Evolutionary conservation across 2,113 vertebrate species (phyloP), one percentile per base, ranked within the genome.

Genomic region (Monarcha castaneiventris): DNA sequence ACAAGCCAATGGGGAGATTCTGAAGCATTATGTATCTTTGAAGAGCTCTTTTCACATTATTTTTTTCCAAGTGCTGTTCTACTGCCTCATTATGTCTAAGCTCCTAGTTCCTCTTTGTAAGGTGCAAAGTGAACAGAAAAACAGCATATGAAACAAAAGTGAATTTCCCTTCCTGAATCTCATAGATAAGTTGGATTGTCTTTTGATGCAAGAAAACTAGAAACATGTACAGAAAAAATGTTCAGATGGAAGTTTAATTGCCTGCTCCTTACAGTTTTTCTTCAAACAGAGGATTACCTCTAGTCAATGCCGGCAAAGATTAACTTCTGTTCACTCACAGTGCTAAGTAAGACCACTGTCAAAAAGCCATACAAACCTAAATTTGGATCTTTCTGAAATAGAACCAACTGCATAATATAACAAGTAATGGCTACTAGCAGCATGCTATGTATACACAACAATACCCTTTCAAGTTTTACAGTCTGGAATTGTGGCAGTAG

Each of bases 401-500:
- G 94, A 97, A 97, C 33, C 68, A 95, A 69, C 66, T 89, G 95
- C 66, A 88, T 82, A 96, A 93, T 68, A 61, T 67, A 91, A 84
- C 72, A 94, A 96, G 92, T 84, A 89, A 92, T 75, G 8, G n/a
- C 78, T 92, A 82, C 95, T 89, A 97, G 89, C 87, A 94, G 94
- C 83, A 51, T 33, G 80, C 82, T 82, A 75, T 79, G 78, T 68
- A 85, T 78, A 95, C 63, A 94, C 76, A 93, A 90, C 87, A 93
- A 95, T 95, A 94, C 44, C 33, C 72, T 93, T 92, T 96, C 66
- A 89, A 94, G 94, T 93, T 96, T 83, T 83, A 63, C 23, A 97
- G 95, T 87, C 94, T 89, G 93, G 93, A 94, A 61, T 49, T 84
- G 96, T 97, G 97, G 97, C 97, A 97, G 94, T 41, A 55, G 91